phyloP scores from a whole-genome alignment of 2,113 vertebrate genomes.

The Todiramphus chloris region DNA sequence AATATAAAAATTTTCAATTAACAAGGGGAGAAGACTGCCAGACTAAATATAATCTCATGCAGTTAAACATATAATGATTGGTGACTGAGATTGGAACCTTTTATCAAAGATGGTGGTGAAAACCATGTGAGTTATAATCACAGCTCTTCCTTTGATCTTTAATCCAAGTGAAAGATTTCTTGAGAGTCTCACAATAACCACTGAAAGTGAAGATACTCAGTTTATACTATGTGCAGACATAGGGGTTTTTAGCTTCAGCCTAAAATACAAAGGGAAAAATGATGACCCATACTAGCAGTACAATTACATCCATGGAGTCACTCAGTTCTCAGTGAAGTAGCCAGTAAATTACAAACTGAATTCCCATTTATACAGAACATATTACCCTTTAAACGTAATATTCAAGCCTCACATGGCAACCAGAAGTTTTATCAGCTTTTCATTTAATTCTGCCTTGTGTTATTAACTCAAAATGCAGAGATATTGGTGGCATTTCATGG shows the following conservation, averaged over 20 bases:
- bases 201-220: neutral
- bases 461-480: conserved; percentile 14
- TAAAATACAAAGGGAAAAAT: neutral
- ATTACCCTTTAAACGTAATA: neutral
- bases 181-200: neutral
- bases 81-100: neutral
- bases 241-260: neutral
- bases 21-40: neutral
- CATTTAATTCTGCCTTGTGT: neutral
- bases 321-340: neutral
- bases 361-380: neutral
- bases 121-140: neutral
- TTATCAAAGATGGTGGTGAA: neutral
- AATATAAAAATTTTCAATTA: neutral
- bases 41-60: neutral
- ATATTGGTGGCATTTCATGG: conserved; percentile 46
- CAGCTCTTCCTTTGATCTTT: neutral
- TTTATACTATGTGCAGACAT: neutral
- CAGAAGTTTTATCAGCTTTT: conserved; percentile 18
- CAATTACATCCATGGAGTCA: neutral
- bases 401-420: neutral
- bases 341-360: neutral
- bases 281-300: neutral
- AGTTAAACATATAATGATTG: neutral
- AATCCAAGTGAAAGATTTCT: neutral